Evolutionary conservation across 1,140 invertebrate species (phyloP).

Genomic region (Melanaphis sacchari): DNA sequence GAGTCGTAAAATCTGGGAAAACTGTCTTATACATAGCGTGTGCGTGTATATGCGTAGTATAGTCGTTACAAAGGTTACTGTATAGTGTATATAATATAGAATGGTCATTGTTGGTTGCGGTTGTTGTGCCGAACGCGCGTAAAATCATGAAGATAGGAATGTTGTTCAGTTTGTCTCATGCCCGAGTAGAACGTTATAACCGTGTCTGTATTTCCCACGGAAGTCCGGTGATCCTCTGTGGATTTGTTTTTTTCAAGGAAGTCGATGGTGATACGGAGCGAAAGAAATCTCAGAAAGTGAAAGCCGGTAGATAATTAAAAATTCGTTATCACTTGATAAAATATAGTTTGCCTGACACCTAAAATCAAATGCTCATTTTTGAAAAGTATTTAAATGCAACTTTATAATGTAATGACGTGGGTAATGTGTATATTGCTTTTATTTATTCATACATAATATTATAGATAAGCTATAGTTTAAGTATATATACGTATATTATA

Average conservation of each 20-base stretch:
- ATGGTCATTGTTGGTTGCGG: background rate
- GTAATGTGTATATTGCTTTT: background rate
- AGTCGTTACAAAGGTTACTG: background rate
- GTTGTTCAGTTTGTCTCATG: background rate
- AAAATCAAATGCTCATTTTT: background rate
- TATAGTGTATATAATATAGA: background rate
- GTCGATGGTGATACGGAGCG: background rate
- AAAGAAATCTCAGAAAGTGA: background rate
- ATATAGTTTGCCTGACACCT: background rate
- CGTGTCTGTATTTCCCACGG: background rate
- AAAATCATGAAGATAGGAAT: slow-evolving; percentile 5
- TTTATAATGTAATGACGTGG: background rate
- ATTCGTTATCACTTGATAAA: background rate
- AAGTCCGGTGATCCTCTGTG: background rate
- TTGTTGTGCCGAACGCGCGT: background rate
- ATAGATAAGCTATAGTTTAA: background rate
- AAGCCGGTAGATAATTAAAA: background rate
- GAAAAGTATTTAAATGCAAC: background rate
- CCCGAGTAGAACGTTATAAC: background rate
- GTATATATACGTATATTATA: background rate
- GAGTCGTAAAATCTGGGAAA: slow-evolving; percentile 26
- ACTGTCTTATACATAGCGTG: background rate
- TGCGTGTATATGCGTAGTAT: background rate
- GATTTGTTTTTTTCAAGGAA: background rate
- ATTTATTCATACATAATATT: background rate